phyloP scores from a whole-genome alignment of 2,797 vertebrate species.

The Botia kubotai region DNA sequence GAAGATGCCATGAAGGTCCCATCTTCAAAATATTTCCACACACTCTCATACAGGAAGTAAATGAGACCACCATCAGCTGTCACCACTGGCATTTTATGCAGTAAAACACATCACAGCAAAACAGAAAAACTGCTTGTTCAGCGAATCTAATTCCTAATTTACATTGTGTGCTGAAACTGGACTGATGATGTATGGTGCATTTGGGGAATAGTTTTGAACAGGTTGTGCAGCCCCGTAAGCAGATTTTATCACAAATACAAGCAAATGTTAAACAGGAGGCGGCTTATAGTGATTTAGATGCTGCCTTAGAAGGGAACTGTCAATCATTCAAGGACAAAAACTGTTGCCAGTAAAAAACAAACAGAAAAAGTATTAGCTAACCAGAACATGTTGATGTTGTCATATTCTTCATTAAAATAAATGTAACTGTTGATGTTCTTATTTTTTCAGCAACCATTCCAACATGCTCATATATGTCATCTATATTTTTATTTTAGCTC shows the following conservation, averaged over 20 bases:
- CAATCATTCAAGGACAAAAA: neutral
- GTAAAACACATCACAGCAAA: conserved; percentile 7
- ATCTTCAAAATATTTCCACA: neutral
- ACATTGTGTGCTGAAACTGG: conserved; percentile 5
- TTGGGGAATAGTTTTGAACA: conserved; percentile 20
- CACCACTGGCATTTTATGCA: neutral
- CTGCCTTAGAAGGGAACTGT: neutral
- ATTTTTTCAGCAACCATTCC: too few relatives aligned
- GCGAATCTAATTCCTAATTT: conserved; percentile 12
- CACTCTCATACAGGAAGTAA: neutral
- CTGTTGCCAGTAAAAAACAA: too few relatives aligned
- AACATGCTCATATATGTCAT: neutral
- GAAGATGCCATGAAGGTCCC: conserved; percentile 1
- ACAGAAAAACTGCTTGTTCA: neutral
- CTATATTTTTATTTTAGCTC: neutral
- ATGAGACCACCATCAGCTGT: conserved; percentile 7
- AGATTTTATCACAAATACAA: conserved; percentile 12
- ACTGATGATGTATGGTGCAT: neutral
- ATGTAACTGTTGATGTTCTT: too few relatives aligned
- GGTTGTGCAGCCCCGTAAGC: neutral
- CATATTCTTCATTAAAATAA: too few relatives aligned
- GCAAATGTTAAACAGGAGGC: neutral
- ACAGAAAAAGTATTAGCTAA: too few relatives aligned
- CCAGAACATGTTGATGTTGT: too few relatives aligned
- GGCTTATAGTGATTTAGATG: neutral